A percentile compares a stretch with the other conserved stretches of the same genome.
phyloP scores from a whole-genome alignment of 92 coral and sea anemone species.

The Parazoanthus swiftii region DNA sequence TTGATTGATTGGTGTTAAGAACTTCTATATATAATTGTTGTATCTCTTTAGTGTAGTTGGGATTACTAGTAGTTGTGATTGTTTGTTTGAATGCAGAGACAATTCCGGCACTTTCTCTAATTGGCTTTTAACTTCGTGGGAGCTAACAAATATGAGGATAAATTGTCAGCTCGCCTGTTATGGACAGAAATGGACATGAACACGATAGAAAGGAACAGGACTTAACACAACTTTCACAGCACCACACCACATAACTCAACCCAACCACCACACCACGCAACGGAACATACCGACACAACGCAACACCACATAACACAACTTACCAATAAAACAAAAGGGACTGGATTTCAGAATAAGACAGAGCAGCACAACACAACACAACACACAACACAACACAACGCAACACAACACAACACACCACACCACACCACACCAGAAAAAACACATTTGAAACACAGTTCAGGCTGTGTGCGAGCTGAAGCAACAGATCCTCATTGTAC shows the following conservation, averaged over 20 bases:
- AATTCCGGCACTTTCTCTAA: not conserved
- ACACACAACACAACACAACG: not conserved
- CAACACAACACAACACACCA: not conserved
- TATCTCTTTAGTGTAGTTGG: constrained; percentile 2
- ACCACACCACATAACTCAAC: too few relatives aligned
- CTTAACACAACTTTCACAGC: too few relatives aligned
- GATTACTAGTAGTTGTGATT: not conserved
- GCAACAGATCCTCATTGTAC: not conserved
- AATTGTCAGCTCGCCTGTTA: not conserved
- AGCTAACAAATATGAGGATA: not conserved
- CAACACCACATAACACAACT: not conserved
- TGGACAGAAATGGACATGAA: not conserved
- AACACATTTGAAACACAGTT: not conserved
- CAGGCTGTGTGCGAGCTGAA: not conserved
- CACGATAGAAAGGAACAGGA: not conserved
- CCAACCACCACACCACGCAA: not conserved
- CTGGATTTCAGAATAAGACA: too few relatives aligned
- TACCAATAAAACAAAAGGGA: too few relatives aligned
- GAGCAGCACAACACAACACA: not conserved
- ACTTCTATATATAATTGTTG: not conserved
- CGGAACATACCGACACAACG: not conserved
- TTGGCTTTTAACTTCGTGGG: not conserved
- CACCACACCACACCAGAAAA: not conserved
- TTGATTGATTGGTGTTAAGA: not conserved
- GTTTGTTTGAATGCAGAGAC: not conserved